Base-by-base conservation (phyloP, 2,888 invertebrate genomes). In the Ephialtes manifestator region DNA sequence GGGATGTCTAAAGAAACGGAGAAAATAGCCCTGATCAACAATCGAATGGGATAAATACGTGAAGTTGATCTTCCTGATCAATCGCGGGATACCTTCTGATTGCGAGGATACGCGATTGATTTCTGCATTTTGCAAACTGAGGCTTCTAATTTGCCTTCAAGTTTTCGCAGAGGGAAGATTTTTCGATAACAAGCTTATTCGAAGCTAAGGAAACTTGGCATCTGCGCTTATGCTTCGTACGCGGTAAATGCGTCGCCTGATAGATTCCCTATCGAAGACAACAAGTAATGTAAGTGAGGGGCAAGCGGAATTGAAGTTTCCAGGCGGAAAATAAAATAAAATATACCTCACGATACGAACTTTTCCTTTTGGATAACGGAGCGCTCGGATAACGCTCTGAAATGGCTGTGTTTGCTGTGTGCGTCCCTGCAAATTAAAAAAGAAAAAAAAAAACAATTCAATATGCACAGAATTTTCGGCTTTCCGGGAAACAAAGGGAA, bases 351-450 rank as follows among this genome's bases (percentile, higher is more conserved):
- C 24, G 58, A 46, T 24, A 70, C 51, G 31, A 58, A 60, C 46
- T 58, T 74, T 74, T 74, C 74, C 71, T 75, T 75, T 53, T 31
- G 60, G 60, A 74, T 68, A 39, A 74, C 72, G 11, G 67, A 68
- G 31, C 68, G 65, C 75, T 58, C 51, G 51, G 43, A 79, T 39
- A 28, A 68, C 39, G 51, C 60, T 75, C 55, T 4, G 28, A 75
- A 70, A 68, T 48, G 46, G 78, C 68, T 74, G 68, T 79, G 68
- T 55, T 65, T 68, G 28, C 67, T 67, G 70, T 65, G 81, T 65
- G 76, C 48, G 15, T 78, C 72, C 31, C 48, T 46, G 43, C 39
- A 39, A 35, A 35, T 63, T 18, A 35, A 74, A 71, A 55, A 35
- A n/a, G n/a, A n/a, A n/a, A 46, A n/a, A 2, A 77, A n/a, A 46